phyloP scores from a whole-genome alignment of 1,140 invertebrate genomes.

The Drosophila melanogaster region Release_6_plus_ISO1_MT NT_037436.4:20458501-20459000 shows the following conservation, averaged over 20 bases:
- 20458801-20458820: constrained; percentile 89
- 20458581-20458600: constrained; percentile 92
- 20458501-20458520: constrained; percentile 88
- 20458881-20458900: constrained; percentile 91
- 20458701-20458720: constrained; percentile 89
- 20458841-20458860: constrained; percentile 92
- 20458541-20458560: constrained; percentile 92
- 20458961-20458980: constrained; percentile 90
- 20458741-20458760: constrained; percentile 91
- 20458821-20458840: constrained; percentile 92
- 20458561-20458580: constrained; percentile 89
- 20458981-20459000: constrained; percentile 89
- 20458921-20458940: constrained; percentile 90
- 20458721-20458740: constrained; percentile 89
- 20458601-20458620: constrained; percentile 90
- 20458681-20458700: constrained; percentile 88
- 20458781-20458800: constrained; percentile 89
- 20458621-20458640: constrained; percentile 90
- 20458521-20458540: constrained; percentile 92
- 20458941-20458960: constrained; percentile 90
- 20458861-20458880: constrained; percentile 88
- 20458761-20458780: constrained; percentile 90
- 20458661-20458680: constrained; percentile 92
- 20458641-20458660: constrained; percentile 90
- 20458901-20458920: constrained; percentile 87